These are phyloP conservation scores for Galerucella calmariensis DNA, from an alignment of 2,888 invertebrate genomes.

Conservation along the genomic window DNA sequence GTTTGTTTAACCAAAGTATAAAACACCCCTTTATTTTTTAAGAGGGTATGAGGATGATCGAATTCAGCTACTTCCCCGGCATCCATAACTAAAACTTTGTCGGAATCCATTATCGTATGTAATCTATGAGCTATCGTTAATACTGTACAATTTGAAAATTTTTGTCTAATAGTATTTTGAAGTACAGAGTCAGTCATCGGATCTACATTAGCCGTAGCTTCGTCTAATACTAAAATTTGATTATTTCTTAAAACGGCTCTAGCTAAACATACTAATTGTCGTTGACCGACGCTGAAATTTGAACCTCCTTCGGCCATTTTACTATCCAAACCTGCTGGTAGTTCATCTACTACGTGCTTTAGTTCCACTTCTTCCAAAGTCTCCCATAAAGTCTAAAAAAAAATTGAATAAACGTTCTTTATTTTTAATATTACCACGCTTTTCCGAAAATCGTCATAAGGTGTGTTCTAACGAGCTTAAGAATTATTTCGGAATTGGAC, in stretches of 20 bases:
- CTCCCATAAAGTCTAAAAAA: constrained; percentile 77
- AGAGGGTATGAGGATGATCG: constrained; percentile 75
- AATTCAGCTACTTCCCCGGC: constrained; percentile 81
- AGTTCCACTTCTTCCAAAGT: constrained; percentile 85
- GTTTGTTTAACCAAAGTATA: constrained; percentile 74
- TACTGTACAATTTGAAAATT: constrained; percentile 82
- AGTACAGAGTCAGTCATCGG: constrained; percentile 81
- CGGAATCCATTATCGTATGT: constrained; percentile 88
- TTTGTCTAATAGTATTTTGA: constrained; percentile 78
- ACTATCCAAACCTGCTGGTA: constrained; percentile 71
- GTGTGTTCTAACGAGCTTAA: no score
- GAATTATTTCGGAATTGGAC: no score
- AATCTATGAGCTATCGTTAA: constrained; percentile 87
- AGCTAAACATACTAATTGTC: constrained; percentile 77
- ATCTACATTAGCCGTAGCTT: constrained; percentile 87
- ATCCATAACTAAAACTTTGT: constrained; percentile 83
- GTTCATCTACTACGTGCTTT: constrained; percentile 68
- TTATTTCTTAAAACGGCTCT: constrained; percentile 69
- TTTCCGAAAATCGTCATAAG: no score
- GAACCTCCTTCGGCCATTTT: constrained; percentile 78
- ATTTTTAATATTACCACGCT: no score
- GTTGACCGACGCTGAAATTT: constrained; percentile 66
- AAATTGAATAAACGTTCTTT: background rate
- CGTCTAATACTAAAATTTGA: constrained; percentile 66
- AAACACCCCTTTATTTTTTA: constrained; percentile 63